Evolutionary conservation across 2,888 invertebrate genomes (phyloP), one percentile per base, ranked within the genome.

Genomic region (Phragmatobia fuliginosa): DNA sequence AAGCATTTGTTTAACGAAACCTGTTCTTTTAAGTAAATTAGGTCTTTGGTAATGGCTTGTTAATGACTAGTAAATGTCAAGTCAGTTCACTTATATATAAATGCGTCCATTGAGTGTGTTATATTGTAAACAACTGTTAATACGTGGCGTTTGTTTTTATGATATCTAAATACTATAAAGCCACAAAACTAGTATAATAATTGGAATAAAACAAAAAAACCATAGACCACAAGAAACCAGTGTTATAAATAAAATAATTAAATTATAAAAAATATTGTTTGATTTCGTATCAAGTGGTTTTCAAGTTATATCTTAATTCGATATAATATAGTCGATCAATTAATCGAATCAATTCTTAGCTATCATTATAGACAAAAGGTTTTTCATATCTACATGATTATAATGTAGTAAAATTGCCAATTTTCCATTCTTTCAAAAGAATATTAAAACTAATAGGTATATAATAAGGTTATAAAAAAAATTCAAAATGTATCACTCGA

Each of bases 141-240:
- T n/a, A 32, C 1, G 32, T 49, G 63, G 31, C 41, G 21, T 41
- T 28, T 8, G 11, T 62, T n/a, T 18, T n/a, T 38, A 38, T 16
- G 41, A 28, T 62, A 41, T 38, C 5, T 41, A 21, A 5, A 10
- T 10, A 56, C 28, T 28, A 65, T 31, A 18, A 62, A 56, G n/a
- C 21, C 21, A 28, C 38, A 41, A 28, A 52, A 66, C 58, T 25
- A 16, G 45, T 45, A 49, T 49, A 49, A 16, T 32, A 16, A 33
- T 66, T 58, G n/a, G 58, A 59, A 45, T 41, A 31, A 45, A 41
- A 60, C 45, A 25, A 66, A 66, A 45, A 59, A 33, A n/a, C n/a
- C 59, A 14, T 32, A n/a, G 25, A 38, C 62, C 2, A 62, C 38
- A 62, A 28, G 3, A 36, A 38, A 62, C 14, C 25, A 56, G 52